Conservation (phyloP, 2,797 vertebrate species). For the Macroramphosus scolopax region DNA sequence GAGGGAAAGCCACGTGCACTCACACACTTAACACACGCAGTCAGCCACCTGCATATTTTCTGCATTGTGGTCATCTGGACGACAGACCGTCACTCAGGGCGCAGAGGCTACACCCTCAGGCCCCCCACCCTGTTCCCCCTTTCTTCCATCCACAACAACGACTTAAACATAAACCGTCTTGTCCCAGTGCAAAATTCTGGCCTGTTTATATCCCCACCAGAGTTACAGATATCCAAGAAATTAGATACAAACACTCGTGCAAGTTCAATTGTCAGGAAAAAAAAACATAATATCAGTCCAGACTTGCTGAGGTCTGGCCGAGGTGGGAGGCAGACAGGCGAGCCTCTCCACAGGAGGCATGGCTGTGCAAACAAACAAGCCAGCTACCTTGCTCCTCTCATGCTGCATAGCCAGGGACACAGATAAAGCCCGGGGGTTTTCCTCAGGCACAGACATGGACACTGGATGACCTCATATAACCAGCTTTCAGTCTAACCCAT, state of each 20-base stretch:
- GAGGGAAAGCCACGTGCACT: conserved; percentile 37
- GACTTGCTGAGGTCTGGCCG: conserved; percentile 36
- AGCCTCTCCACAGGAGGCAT: too few relatives aligned
- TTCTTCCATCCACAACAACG: conserved; percentile 12
- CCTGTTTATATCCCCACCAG: conserved; percentile 15
- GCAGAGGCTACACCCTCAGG: conserved; percentile 23
- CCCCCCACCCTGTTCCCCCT: conserved; percentile 2
- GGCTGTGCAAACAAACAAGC: conserved; percentile 67
- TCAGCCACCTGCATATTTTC: conserved; percentile 62
- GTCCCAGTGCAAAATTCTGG: conserved; percentile 19
- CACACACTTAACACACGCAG: conserved; percentile 39
- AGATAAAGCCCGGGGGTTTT: conserved; percentile 51
- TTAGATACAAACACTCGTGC: too few relatives aligned
- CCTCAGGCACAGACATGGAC: conserved; percentile 58
- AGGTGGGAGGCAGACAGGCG: too few relatives aligned
- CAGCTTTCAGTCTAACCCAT: conserved; percentile 32
- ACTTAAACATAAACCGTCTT: conserved; percentile 57
- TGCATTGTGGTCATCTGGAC: conserved; percentile 65
- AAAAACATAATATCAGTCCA: conserved; percentile 60
- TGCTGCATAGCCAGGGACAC: conserved; percentile 28
- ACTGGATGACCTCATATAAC: conserved; percentile 48
- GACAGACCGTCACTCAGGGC: conserved; percentile 41
- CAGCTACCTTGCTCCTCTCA: conserved; percentile 26
- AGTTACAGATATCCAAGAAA: conserved; percentile 48
- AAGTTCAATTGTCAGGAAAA: too few relatives aligned